These are phyloP conservation scores for Acleris cristana DNA, from an alignment of 2,888 invertebrate species.

Conservation along the genomic window DNA sequence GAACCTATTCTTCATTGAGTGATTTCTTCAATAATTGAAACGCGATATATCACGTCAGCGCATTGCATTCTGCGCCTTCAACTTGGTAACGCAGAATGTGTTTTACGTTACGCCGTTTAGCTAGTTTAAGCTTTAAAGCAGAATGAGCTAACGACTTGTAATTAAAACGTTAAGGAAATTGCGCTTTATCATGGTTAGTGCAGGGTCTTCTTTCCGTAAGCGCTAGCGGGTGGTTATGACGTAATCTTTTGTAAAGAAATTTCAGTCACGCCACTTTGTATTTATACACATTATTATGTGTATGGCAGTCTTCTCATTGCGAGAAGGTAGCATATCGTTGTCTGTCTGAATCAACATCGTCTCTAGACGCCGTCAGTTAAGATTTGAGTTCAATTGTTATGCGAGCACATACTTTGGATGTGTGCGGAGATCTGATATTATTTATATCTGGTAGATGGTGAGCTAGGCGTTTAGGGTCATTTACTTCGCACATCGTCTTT, in stretches of 20 bases:
- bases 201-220: conserved; percentile 61
- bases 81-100: conserved; percentile 51
- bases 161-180: conserved; percentile 59
- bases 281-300: conserved; percentile 56
- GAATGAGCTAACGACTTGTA: conserved; percentile 63
- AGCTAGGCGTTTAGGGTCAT: conserved; percentile 72
- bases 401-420: conserved; percentile 49
- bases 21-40: conserved; percentile 68
- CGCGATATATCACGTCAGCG: conserved; percentile 58
- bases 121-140: conserved; percentile 55
- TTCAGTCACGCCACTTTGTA: conserved; percentile 74
- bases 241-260: conserved; percentile 60
- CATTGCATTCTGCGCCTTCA: conserved; percentile 64
- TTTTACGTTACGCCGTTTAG: conserved; percentile 54
- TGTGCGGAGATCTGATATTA: conserved; percentile 68
- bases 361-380: conserved; percentile 49
- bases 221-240: conserved; percentile 53
- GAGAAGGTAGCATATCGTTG: conserved; percentile 50
- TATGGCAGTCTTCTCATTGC: conserved; percentile 46
- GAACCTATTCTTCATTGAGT: conserved; percentile 62
- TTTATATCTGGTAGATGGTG: conserved; percentile 70
- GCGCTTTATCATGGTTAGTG: conserved; percentile 54
- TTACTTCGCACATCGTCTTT: conserved; percentile 61
- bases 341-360: conserved; percentile 47
- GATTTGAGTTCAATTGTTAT: conserved; percentile 47